Percentiles rank a stretch among this genome's conserved stretches.
Evolutionary conservation across 2,113 vertebrate genomes (phyloP).

Genomic region (Dryoscopus gambensis): DNA sequence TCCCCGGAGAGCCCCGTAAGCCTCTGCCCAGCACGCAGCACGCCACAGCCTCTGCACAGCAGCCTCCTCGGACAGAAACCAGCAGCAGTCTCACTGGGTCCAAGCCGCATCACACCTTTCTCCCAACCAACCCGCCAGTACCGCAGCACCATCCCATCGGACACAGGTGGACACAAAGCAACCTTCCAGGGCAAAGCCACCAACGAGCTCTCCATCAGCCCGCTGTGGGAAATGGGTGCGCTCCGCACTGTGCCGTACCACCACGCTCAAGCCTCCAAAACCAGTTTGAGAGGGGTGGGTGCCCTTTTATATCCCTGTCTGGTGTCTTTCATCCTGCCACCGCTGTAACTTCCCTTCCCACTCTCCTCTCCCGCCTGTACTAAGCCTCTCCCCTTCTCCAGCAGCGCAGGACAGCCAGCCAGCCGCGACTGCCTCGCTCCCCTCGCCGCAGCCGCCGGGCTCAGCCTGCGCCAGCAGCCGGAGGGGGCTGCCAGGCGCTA

Average conservation of each 20-base stretch:
- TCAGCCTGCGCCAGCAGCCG: neutral
- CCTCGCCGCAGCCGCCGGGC: neutral
- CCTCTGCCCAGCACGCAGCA: neutral
- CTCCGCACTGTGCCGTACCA: neutral
- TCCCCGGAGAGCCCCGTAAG: neutral
- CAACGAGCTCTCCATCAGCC: neutral
- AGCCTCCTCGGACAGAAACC: neutral
- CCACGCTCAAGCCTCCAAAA: neutral
- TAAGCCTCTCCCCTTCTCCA: slow-evolving; percentile 35
- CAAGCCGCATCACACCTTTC: neutral
- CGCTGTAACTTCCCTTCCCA: neutral
- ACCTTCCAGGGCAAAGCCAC: neutral
- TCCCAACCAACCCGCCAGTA: neutral
- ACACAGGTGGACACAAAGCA: neutral
- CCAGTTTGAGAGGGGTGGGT: neutral
- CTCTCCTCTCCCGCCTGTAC: rapidly evolving
- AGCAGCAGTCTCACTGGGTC: rapidly evolving
- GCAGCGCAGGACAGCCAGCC: neutral
- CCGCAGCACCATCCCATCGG: neutral
- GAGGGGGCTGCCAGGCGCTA: slow-evolving; percentile 6
- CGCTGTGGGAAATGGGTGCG: neutral
- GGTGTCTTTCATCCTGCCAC: neutral
- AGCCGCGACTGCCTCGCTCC: neutral
- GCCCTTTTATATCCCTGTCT: neutral
- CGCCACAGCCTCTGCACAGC: rapidly evolving